phyloP scores from a whole-genome alignment of 2,113 vertebrate species.

The Proteles cristata region DNA sequence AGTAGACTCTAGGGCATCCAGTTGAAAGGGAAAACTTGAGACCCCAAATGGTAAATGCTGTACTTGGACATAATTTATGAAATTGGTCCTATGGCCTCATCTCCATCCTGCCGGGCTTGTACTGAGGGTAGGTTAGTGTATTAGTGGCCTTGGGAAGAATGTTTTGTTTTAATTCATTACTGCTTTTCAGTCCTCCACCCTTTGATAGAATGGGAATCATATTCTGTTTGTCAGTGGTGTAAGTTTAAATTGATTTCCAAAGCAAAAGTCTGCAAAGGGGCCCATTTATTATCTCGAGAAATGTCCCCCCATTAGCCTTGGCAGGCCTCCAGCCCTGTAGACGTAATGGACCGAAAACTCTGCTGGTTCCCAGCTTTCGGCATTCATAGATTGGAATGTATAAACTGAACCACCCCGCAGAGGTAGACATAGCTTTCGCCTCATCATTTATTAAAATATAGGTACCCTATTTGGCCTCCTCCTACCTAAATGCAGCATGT shows the following conservation, averaged over 20 bases:
- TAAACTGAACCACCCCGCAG: not conserved
- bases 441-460: constrained; percentile 29
- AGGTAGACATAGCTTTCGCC: not conserved
- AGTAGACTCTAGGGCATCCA: not conserved
- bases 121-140: not conserved
- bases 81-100: not conserved
- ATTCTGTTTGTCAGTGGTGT: constrained; percentile 7
- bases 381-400: not conserved
- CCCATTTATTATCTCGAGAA: constrained; percentile 30
- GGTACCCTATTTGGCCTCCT: not conserved
- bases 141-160: not conserved
- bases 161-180: constrained; percentile 24
- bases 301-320: not conserved
- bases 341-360: not conserved
- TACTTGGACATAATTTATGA: constrained; percentile 25
- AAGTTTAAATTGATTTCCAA: constrained; percentile 55
- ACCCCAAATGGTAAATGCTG: constrained; percentile 8
- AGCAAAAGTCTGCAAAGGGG: not conserved
- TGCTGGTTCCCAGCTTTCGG: not conserved
- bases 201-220: constrained; percentile 7
- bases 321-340: not conserved
- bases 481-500: constrained; percentile 1
- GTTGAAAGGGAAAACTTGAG: constrained; percentile 7
- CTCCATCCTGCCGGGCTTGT: not conserved
- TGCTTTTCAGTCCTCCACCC: constrained; percentile 11